Evolutionary conservation across 30 jellyfish, hydroid and myxozoan species (phyloP).

Genomic region (Catostylus mosaicus): DNA sequence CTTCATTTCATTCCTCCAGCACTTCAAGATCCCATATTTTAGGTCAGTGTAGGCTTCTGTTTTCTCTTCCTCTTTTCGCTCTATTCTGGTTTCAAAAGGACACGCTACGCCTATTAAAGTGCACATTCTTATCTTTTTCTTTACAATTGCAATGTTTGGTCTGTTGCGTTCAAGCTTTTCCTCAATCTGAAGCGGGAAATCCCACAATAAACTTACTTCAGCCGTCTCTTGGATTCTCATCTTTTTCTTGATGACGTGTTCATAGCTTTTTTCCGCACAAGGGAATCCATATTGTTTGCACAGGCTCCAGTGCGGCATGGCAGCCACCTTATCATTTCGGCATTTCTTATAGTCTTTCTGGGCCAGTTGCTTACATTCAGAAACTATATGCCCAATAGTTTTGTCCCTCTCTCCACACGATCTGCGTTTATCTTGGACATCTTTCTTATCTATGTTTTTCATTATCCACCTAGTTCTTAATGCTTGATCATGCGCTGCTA

Average conservation of each 20-base stretch:
- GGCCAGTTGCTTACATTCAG: constrained; percentile 26
- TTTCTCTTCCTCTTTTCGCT: background rate
- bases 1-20: constrained; percentile 13
- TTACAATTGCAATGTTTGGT: background rate
- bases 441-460: constrained; percentile 5
- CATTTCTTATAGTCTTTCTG: constrained; percentile 5
- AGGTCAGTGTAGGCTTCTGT: background rate
- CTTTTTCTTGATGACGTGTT: constrained; percentile 12
- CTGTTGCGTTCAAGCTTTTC: constrained; percentile 3
- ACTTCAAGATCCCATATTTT: background rate
- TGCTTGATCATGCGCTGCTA: constrained; percentile 35
- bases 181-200: constrained; percentile 25
- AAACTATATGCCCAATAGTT: constrained; percentile 19
- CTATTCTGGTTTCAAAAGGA: too few species aligned
- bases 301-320: constrained; percentile 19
- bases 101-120: background rate
- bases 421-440: constrained; percentile 11
- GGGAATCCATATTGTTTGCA: constrained; percentile 32
- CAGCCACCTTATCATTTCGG: constrained; percentile 32
- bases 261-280: constrained; percentile 19
- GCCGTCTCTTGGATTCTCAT: constrained; percentile 16
- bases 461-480: background rate
- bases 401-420: constrained; percentile 35
- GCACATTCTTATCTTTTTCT: background rate
- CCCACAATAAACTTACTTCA: constrained; percentile 30